Conservation (phyloP, 2,888 invertebrate genomes). For the Caenorhabditis macrosperma region DNA sequence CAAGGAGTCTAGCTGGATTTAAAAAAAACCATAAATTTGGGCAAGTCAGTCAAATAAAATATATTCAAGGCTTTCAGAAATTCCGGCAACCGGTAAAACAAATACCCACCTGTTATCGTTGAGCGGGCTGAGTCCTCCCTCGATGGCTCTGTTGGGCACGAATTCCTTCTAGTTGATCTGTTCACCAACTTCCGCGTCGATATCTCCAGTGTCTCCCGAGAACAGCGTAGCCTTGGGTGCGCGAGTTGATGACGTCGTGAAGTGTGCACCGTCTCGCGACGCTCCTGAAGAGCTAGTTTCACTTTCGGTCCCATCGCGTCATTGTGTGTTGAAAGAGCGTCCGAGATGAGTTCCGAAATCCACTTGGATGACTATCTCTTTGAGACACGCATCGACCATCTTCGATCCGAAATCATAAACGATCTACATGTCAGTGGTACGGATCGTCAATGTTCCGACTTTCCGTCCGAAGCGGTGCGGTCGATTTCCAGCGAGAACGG, state of each 20-base stretch:
- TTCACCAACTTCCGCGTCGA: conserved; percentile 94
- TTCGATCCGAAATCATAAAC: conserved; percentile 94
- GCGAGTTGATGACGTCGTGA: conserved; percentile 99
- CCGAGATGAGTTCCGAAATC: conserved; percentile 86
- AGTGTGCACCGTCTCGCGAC: conserved; percentile 93
- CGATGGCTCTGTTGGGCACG: conserved; percentile 95
- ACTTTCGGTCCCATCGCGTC: conserved; percentile 91
- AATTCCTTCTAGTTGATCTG: conserved; percentile 97
- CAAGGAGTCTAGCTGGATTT: too few relatives aligned
- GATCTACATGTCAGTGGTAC: conserved; percentile 99
- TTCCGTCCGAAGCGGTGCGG: conserved; percentile 86
- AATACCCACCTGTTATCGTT: conserved; percentile 92
- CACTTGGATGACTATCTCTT: conserved; percentile 91
- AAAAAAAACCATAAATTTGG: too few relatives aligned
- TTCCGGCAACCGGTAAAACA: too few relatives aligned
- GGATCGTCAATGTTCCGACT: conserved; percentile 89
- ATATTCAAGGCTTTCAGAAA: too few relatives aligned
- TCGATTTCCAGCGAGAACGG: conserved; percentile 96
- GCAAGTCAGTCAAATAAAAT: too few relatives aligned
- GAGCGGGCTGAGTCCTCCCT: conserved; percentile 95
- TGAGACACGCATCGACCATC: conserved; percentile 74
- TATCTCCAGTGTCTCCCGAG: conserved; percentile 99
- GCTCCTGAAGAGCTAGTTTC: conserved; percentile 96
- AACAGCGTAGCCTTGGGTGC: conserved; percentile 94
- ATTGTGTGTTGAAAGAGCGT: conserved; percentile 95